Conservation (phyloP, 2,888 invertebrate genomes). For the Fissipunctia ypsillon region DNA sequence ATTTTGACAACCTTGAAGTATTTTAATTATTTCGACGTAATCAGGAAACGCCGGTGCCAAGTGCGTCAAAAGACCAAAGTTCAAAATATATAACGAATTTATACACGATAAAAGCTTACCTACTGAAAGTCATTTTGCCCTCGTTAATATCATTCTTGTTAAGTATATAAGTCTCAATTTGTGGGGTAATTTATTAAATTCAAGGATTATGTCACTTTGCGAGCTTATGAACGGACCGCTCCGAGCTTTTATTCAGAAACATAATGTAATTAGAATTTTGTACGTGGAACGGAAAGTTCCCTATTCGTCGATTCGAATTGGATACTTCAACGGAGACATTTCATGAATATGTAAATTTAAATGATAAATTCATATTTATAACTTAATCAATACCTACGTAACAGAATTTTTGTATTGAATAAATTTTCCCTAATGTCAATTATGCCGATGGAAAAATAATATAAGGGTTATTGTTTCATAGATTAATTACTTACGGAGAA, state of each 20-base stretch:
- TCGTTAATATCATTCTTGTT: slow-evolving; percentile 58
- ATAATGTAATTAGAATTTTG: slow-evolving; percentile 61
- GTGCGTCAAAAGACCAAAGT: slow-evolving; percentile 8
- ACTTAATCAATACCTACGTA: slow-evolving; percentile 27
- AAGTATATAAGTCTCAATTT: slow-evolving; percentile 60
- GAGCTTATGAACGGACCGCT: slow-evolving; percentile 48
- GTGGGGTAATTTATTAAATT: slow-evolving; percentile 60
- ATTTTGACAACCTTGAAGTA: neutral
- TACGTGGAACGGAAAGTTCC: slow-evolving; percentile 47
- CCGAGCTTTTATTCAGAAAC: slow-evolving; percentile 46
- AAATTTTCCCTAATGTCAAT: neutral
- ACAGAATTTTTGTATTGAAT: slow-evolving; percentile 17
- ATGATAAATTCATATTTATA: slow-evolving; percentile 56
- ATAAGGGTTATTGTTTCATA: slow-evolving; percentile 6
- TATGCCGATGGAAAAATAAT: neutral
- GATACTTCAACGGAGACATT: slow-evolving; percentile 44
- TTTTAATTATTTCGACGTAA: slow-evolving; percentile 29
- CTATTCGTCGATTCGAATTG: slow-evolving; percentile 49
- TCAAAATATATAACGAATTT: slow-evolving; percentile 26
- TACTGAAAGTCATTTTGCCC: slow-evolving; percentile 48
- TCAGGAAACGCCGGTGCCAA: slow-evolving; percentile 15
- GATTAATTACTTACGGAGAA: neutral
- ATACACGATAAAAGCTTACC: slow-evolving; percentile 32
- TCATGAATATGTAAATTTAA: slow-evolving; percentile 48
- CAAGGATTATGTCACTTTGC: slow-evolving; percentile 59